A percentile compares a stretch with the other conserved stretches of the same genome.
Conservation (phyloP, 2,888 invertebrate genomes). For the Caenorhabditis parvicauda region DNA sequence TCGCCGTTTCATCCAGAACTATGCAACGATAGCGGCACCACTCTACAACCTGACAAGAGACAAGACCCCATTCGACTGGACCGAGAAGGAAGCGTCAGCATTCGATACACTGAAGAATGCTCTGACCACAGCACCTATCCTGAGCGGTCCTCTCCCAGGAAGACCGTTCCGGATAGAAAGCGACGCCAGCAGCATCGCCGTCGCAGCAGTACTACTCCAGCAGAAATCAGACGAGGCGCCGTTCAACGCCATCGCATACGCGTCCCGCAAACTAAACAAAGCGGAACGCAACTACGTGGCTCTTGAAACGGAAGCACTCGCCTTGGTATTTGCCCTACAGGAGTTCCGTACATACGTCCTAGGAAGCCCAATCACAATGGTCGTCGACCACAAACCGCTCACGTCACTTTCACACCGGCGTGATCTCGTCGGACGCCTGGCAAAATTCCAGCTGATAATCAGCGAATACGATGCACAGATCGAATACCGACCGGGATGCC, state of each 20-base stretch:
- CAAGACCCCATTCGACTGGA: constrained; percentile 15
- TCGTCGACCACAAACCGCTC: constrained; percentile 23
- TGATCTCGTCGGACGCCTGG: constrained; percentile 16
- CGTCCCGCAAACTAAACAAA: constrained; percentile 9
- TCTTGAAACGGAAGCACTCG: constrained; percentile 26
- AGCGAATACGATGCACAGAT: no score
- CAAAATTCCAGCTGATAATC: constrained; percentile 18
- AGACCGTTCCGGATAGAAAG: constrained; percentile 19
- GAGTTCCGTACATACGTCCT: constrained; percentile 20
- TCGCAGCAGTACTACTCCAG: constrained; percentile 23
- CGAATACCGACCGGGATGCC: no score
- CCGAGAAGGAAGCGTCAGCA: constrained; percentile 4
- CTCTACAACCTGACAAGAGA: constrained; percentile 25
- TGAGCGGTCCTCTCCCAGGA: constrained; percentile 4
- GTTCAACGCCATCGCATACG: constrained; percentile 18
- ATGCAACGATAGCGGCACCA: constrained; percentile 25
- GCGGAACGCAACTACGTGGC: constrained; percentile 17
- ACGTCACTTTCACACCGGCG: constrained; percentile 7
- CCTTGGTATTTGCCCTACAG: constrained; percentile 8
- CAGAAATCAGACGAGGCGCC: constrained; percentile 1
- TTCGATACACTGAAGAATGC: constrained; percentile 20
- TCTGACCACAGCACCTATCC: constrained; percentile 18
- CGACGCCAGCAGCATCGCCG: constrained; percentile 21
- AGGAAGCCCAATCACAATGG: constrained; percentile 8
- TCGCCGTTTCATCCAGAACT: constrained; percentile 27